Percentiles rank a stretch among this genome's conserved stretches.
Conservation (phyloP, 2,888 invertebrate genomes). For the Scaeva pyrastri region DNA sequence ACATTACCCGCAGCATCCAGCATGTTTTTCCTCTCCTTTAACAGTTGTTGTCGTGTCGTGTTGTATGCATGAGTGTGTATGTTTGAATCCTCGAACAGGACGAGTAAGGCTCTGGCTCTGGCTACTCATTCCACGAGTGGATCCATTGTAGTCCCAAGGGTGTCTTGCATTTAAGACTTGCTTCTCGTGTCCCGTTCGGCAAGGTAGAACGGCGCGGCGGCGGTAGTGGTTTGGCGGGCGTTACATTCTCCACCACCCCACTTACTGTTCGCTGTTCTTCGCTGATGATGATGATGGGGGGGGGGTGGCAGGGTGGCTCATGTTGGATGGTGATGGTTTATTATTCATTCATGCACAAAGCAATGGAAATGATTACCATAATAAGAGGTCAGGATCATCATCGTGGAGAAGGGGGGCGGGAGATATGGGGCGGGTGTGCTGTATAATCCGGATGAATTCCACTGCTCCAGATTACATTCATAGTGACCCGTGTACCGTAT, state of each 20-base stretch:
- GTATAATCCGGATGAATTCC: constrained; percentile 38
- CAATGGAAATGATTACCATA: constrained; percentile 66
- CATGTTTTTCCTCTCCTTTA: not conserved
- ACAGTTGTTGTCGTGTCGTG: not conserved
- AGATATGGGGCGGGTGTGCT: not conserved
- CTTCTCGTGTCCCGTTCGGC: constrained; percentile 20
- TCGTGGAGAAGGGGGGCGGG: not conserved
- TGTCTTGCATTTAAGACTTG: constrained; percentile 66
- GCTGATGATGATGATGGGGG: constrained; percentile 28
- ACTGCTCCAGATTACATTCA: constrained; percentile 1
- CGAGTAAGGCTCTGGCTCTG: not conserved
- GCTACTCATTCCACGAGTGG: constrained; percentile 38
- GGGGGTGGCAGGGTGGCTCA: too few species aligned
- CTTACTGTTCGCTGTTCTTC: not conserved
- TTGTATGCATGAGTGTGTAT: not conserved
- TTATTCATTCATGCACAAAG: constrained; percentile 71
- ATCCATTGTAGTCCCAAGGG: constrained; percentile 59
- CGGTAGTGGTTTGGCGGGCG: too few species aligned
- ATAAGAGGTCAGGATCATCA: constrained; percentile 73
- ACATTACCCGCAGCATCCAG: constrained; percentile 31
- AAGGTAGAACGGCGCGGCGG: too few species aligned
- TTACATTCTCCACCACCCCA: not conserved
- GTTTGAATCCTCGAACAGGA: constrained; percentile 11
- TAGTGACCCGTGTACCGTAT: constrained; percentile 52
- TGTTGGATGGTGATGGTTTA: constrained; percentile 51